Base-by-base conservation (phyloP, 2,888 invertebrate genomes). In the Helicoverpa assulta region DNA sequence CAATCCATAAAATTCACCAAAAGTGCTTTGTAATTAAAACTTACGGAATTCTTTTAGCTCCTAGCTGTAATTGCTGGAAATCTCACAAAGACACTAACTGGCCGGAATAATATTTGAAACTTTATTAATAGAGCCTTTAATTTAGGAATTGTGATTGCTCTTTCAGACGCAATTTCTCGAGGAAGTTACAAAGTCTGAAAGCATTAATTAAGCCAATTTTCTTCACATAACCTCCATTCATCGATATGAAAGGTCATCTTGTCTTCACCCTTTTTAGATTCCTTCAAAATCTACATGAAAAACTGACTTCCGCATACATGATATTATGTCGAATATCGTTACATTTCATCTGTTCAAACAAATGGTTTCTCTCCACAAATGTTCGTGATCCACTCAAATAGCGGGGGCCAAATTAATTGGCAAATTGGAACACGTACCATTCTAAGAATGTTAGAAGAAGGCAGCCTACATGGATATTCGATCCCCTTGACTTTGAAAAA, bases 401-500 rank as follows among this genome's bases (percentile, higher is more conserved):
- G 67, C 43, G 64, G 26, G 43, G 26, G 54, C 33, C 40, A 57
- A 59, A 72, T 78, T 80, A 82, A 82, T 82, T 82, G 78, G 78
- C 52, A 70, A 82, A 82, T 82, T 82, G 82, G 67, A 73, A 72
- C 83, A 82, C 82, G 82, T 82, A 72, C 80, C 57, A 40, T 18
- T 52, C 2, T 59, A 59, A 76, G 66, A 72, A 72, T 73, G 56
- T 77, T 47, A 26, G 53, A 26, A 61, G 58, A 71, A 66, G 57
- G 5, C 33, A 55, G 21, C 52, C 58, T 67, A 50, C 65, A 21
- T 52, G 64, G 67, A 73, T 47, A n/a, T 69, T 58, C 54, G 14
- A 43, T 71, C 58, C 21, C 54, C 69, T 75, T 78, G 75, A 80
- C 75, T 80, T 80, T 80, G 65, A 68, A 65, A 66, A 51, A 60